These are phyloP conservation scores for Bombus cullumanus DNA, from an alignment of 1,140 invertebrate species.

Conservation along the genomic window DNA sequence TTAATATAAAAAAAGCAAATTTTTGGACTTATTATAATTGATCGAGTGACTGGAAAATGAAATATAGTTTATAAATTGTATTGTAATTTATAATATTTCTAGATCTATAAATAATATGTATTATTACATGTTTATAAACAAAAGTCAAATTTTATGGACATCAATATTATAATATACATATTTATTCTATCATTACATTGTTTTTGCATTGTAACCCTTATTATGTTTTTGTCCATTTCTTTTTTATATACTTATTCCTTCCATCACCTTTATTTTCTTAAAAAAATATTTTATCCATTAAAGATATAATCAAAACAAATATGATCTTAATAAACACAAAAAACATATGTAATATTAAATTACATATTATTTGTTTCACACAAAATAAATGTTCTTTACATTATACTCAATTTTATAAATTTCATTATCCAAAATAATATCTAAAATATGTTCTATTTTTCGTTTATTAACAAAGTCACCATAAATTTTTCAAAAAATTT, in stretches of 20 bases:
- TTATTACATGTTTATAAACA: not conserved
- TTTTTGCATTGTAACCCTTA: too few species aligned
- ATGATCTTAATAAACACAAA: not conserved
- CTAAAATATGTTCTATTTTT: not conserved
- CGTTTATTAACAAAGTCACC: not conserved
- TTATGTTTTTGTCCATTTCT: too few species aligned
- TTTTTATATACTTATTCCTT: too few species aligned
- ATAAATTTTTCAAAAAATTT: slow-evolving; percentile 68
- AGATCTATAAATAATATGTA: too few species aligned
- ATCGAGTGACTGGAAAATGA: too few species aligned
- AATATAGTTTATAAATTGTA: too few species aligned
- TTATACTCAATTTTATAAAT: not conserved
- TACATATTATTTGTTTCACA: slow-evolving; percentile 2
- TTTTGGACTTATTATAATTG: too few species aligned
- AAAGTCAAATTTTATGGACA: not conserved
- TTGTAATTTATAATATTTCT: too few species aligned
- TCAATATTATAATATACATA: too few species aligned
- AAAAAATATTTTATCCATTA: slow-evolving; percentile 1
- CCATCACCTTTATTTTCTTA: too few species aligned
- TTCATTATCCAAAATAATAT: not conserved
- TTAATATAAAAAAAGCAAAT: not conserved
- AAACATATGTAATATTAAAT: not conserved
- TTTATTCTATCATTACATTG: too few species aligned
- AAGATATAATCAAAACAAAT: not conserved
- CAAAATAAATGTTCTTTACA: not conserved